These are phyloP conservation scores for Chirona hameri DNA, from an alignment of 2,888 invertebrate species.

Conservation along the genomic window DNA sequence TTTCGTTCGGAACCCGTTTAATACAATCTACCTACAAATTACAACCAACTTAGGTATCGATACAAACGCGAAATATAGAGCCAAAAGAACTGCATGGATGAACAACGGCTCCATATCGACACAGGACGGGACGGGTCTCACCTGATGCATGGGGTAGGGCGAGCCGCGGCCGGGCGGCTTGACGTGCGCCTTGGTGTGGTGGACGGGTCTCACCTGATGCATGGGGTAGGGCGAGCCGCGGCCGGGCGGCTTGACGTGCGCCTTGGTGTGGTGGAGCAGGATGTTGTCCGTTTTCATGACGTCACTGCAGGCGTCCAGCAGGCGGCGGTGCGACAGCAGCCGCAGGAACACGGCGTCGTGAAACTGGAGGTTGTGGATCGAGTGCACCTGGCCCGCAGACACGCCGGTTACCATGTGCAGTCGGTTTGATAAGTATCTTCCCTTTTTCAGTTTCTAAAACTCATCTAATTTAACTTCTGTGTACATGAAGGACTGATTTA, in stretches of 20 bases:
- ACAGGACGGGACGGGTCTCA: no score
- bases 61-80: no score
- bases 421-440: no score
- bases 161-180: conserved; percentile 59
- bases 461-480: no score
- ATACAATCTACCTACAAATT: no score
- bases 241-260: conserved; percentile 58
- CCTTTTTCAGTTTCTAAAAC: no score
- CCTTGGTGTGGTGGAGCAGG: conserved; percentile 60
- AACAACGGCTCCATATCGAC: no score
- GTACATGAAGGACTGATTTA: no score
- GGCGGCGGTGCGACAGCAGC: conserved; percentile 51
- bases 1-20: no score
- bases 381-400: conserved; percentile 57
- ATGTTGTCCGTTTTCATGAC: conserved; percentile 56
- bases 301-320: conserved; percentile 56
- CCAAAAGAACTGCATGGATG: no score
- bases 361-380: conserved; percentile 59
- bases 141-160: conserved; percentile 60
- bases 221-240: conserved; percentile 59
- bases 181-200: conserved; percentile 60
- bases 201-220: conserved; percentile 55
- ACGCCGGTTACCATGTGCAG: no score
- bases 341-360: conserved; percentile 55
- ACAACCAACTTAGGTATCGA: no score